Conservation (phyloP, 2,797 vertebrate genomes). For the Gymnodraco acuticeps region DNA sequence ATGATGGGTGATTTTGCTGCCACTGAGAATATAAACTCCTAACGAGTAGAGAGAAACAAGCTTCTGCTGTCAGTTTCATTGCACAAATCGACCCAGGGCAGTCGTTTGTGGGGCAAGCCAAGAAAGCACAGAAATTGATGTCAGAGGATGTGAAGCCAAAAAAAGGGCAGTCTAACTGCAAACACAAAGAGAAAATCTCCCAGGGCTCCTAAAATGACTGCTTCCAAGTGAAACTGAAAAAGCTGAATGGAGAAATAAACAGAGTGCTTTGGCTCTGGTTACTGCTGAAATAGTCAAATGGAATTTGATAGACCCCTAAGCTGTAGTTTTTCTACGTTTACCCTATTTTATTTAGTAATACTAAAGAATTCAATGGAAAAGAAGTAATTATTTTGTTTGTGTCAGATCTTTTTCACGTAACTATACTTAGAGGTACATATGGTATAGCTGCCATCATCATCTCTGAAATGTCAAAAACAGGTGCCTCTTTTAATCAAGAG, state of each 20-base stretch:
- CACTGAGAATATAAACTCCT: slow-evolving; percentile 34
- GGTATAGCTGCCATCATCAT: not conserved
- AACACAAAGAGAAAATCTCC: not conserved
- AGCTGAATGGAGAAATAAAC: not conserved
- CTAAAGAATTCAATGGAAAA: not conserved
- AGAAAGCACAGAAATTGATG: slow-evolving; percentile 15
- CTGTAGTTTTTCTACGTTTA: not conserved
- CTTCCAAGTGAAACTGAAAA: not conserved
- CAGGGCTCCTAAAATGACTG: not conserved
- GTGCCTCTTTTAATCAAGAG: not conserved
- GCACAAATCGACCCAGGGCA: not conserved
- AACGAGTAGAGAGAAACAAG: slow-evolving; percentile 17
- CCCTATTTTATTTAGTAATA: not conserved
- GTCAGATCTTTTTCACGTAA: not conserved
- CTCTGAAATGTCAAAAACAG: slow-evolving; percentile 1
- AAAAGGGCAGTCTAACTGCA: slow-evolving; percentile 3
- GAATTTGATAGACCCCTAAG: not conserved
- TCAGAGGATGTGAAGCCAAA: slow-evolving; percentile 3
- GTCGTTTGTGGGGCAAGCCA: slow-evolving; percentile 17
- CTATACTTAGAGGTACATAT: not conserved
- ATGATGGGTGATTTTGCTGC: slow-evolving; percentile 10
- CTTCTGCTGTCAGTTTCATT: slow-evolving; percentile 31
- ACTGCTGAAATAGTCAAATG: not conserved
- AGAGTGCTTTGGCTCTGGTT: not conserved
- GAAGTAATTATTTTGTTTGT: not conserved